Conservation (phyloP, 2,113 vertebrate species). For the Mustela nigripes region DNA sequence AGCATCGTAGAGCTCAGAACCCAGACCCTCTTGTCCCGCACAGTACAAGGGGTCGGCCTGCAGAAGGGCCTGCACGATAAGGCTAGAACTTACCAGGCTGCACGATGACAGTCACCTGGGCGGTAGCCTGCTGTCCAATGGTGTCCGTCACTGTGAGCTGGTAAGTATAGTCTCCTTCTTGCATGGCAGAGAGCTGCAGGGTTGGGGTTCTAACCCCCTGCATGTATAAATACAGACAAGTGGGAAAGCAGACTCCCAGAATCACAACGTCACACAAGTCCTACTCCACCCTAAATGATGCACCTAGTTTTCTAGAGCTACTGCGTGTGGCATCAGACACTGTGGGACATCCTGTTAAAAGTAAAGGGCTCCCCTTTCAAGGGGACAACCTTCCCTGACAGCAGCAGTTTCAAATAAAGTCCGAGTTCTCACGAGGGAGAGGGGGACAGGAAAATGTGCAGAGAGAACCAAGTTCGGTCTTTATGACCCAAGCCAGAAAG, state of each 20-base stretch:
- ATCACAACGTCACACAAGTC: not conserved
- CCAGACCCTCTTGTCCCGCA: not conserved
- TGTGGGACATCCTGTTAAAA: not conserved
- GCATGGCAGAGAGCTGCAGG: constrained; percentile 97
- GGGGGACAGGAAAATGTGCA: not conserved
- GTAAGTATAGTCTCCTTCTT: constrained; percentile 99
- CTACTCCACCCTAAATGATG: not conserved
- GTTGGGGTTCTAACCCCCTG: constrained; percentile 96
- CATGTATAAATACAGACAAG: constrained; percentile 31
- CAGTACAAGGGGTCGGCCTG: not conserved
- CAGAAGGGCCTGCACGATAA: not conserved
- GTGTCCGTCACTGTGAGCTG: constrained; percentile 98
- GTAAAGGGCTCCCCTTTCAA: not conserved
- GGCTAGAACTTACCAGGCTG: constrained; percentile 92
- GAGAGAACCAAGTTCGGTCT: not conserved
- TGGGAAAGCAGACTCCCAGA: not conserved
- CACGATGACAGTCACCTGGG: constrained; percentile 97
- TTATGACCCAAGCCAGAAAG: constrained; percentile 30
- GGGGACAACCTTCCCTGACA: not conserved
- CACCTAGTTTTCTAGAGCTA: constrained; percentile 35
- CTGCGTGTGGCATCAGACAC: not conserved
- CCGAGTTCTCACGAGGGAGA: not conserved
- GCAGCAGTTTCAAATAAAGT: constrained; percentile 43
- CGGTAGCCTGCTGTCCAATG: constrained; percentile 95
- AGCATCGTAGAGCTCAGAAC: not conserved